These are phyloP conservation scores for Drosophila acutilabella DNA, from an alignment of 2,888 invertebrate genomes.

Conservation along the genomic window DNA sequence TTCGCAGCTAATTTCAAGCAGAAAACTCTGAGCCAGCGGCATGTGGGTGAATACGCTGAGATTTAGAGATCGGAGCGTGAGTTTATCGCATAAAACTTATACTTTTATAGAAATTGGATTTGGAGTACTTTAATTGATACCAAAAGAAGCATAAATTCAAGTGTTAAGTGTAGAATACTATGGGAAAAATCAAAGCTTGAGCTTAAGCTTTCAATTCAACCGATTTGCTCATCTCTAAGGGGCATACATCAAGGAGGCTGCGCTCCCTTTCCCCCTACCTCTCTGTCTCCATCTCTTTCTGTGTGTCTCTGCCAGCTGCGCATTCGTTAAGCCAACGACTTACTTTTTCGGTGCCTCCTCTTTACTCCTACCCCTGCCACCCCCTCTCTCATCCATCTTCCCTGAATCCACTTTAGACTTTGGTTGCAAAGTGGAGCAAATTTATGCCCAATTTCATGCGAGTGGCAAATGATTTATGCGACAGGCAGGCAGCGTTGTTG, in stretches of 20 bases:
- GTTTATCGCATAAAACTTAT: not conserved
- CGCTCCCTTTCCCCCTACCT: slow-evolving; percentile 11
- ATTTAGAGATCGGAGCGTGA: slow-evolving; percentile 53
- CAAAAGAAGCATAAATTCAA: too few relatives aligned
- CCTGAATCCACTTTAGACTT: not conserved
- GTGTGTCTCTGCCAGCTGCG: slow-evolving; percentile 53
- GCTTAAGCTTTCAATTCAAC: not conserved
- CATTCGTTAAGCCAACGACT: slow-evolving; percentile 77
- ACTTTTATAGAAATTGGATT: too few relatives aligned
- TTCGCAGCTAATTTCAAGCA: slow-evolving; percentile 69
- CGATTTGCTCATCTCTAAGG: slow-evolving; percentile 37
- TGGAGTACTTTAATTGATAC: too few relatives aligned
- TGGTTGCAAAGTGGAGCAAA: slow-evolving; percentile 75
- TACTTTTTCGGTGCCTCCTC: slow-evolving; percentile 50
- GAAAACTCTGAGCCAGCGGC: slow-evolving; percentile 56
- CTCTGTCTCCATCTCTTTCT: slow-evolving; percentile 7
- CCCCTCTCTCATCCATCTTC: not conserved
- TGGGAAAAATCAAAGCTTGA: not conserved
- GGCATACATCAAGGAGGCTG: slow-evolving; percentile 37
- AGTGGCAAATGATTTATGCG: slow-evolving; percentile 80
- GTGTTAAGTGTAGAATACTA: not conserved
- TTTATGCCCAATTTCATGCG: slow-evolving; percentile 81
- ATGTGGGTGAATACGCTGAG: slow-evolving; percentile 54
- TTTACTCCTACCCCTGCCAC: not conserved
- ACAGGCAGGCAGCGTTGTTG: slow-evolving; percentile 65